Percentiles rank a stretch among this genome's conserved stretches.
Conservation (phyloP, 2,888 invertebrate species). For the Cyrtodaria siliqua region DNA sequence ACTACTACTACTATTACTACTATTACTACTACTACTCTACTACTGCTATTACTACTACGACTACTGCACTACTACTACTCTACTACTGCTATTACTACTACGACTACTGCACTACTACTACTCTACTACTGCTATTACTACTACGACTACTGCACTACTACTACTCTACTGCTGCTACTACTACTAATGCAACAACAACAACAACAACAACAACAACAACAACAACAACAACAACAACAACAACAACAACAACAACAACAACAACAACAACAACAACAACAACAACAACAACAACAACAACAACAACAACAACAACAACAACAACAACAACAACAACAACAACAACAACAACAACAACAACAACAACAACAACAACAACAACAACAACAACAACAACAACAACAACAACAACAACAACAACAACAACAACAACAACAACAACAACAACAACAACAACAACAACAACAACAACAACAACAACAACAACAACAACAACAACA, state of each 20-base stretch:
- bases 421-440: too few relatives aligned
- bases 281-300: neutral
- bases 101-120: slow-evolving; percentile 15
- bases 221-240: neutral
- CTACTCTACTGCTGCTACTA: neutral
- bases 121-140: neutral
- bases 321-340: neutral
- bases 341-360: slow-evolving; percentile 2
- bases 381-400: too few relatives aligned
- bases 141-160: slow-evolving; percentile 6
- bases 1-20: too few relatives aligned
- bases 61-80: neutral
- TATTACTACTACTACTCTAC: neutral
- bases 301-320: neutral
- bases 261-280: neutral
- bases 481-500: too few relatives aligned
- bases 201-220: neutral
- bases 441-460: too few relatives aligned
- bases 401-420: too few relatives aligned
- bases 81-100: neutral
- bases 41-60: neutral
- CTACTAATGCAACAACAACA: too few relatives aligned
- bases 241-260: neutral
- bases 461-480: too few relatives aligned
- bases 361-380: too few relatives aligned